Evolutionary conservation across 2,113 vertebrate genomes (phyloP), one percentile per base, ranked within the genome.

Genomic region (Macrotis lagotis): DNA sequence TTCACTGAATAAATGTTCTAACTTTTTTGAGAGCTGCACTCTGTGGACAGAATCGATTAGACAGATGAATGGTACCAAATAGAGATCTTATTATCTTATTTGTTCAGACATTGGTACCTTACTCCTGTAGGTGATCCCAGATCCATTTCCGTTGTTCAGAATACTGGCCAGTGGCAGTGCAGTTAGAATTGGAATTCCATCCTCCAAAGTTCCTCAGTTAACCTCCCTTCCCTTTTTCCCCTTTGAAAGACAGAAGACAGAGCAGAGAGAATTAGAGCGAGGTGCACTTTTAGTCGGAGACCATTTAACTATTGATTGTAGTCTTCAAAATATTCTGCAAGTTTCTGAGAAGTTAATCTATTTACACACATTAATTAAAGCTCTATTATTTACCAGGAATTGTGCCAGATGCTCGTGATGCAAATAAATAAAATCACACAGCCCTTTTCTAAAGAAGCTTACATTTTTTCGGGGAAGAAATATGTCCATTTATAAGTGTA

Each of bases 111-210:
- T 12, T 2, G 25, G 12, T 22, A 91, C 12, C n/a, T 50, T 93
- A n/a, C 31, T 88, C 44, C 11, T 83, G 24, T 51, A 0, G n/a
- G 31, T 8, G 88, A 19, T 92, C 48, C 92, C 89, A 74, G 91
- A 51, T 37, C 25, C 48, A 19, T 51, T 55, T 91, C 91, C 92
- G n/a, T 47, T 83, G 51, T 89, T 91, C n/a, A 51, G 48, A 96
- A 44, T 50, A 31, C n/a, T 89, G 28, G 14, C 53, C n/a, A 93
- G 49, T 90, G 92, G 14, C 3, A 14, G 83, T 8, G 28, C 16
- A 50, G n/a, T 0, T 90, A 14, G 31, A 92, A 92, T 89, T 94
- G 93, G 48, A 91, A 74, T 25, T 55, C 22, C 50, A 19, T 50
- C 49, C 66, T 50, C 91, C 48, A 25, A 74, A 74, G 51, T 94